Percentiles rank a stretch among this genome's conserved stretches.
Evolutionary conservation across 2,113 vertebrate species (phyloP).

Genomic region (Pachyramphus minor): DNA sequence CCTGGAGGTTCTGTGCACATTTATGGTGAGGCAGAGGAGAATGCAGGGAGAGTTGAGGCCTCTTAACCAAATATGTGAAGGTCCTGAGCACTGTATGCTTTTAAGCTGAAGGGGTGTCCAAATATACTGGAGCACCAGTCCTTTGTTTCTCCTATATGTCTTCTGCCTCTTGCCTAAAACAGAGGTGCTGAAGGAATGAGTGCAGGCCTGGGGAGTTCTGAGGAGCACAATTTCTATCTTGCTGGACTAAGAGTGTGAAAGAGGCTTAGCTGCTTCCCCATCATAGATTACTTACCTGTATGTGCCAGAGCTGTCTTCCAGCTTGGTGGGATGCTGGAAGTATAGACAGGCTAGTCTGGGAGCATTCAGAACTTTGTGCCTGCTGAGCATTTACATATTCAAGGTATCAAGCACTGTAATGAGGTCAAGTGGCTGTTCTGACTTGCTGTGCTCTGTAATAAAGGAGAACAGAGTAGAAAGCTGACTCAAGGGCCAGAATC

Average conservation of each 20-base stretch:
- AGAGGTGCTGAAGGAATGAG: not conserved
- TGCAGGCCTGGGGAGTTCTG: not conserved
- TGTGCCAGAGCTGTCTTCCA: not conserved
- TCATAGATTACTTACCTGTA: not conserved
- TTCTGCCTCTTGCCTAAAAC: not conserved
- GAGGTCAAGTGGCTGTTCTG: not conserved
- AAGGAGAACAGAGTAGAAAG: not conserved
- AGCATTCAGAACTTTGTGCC: not conserved
- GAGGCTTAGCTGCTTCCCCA: not conserved
- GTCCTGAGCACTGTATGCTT: not conserved
- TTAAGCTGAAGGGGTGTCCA: not conserved
- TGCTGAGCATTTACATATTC: not conserved
- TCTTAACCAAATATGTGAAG: not conserved
- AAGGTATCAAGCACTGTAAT: not conserved
- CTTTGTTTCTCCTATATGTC: not conserved
- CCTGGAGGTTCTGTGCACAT: not conserved
- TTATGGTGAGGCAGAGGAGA: not conserved
- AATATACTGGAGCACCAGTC: not conserved
- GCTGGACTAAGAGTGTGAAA: not conserved
- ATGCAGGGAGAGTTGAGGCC: not conserved
- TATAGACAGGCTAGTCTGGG: not conserved
- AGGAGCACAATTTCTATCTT: not conserved
- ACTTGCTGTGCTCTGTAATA: not conserved
- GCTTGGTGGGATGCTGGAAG: not conserved
- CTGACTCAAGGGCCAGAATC: not conserved